Conservation (phyloP, 2,888 invertebrate species). For the Eilema griseolum region DNA sequence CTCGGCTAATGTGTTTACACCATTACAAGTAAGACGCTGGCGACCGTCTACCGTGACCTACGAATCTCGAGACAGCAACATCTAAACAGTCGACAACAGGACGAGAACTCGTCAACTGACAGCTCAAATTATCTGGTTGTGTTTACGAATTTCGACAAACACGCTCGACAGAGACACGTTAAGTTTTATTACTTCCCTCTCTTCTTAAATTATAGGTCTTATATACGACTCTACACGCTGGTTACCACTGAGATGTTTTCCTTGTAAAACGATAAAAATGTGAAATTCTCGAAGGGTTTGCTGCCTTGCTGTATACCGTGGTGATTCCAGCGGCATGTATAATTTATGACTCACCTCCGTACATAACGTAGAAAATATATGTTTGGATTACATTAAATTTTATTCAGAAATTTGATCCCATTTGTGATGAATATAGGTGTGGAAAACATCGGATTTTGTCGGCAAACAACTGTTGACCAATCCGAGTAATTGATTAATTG, state of each 20-base stretch:
- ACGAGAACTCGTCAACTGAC: constrained; percentile 36
- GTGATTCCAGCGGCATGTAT: constrained; percentile 52
- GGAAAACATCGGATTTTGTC: constrained; percentile 10
- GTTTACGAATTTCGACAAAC: constrained; percentile 79
- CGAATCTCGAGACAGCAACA: constrained; percentile 35
- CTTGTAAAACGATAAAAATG: constrained; percentile 73
- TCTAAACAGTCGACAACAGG: constrained; percentile 18
- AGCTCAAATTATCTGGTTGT: constrained; percentile 65
- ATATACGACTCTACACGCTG: constrained; percentile 63
- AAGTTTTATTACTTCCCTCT: constrained; percentile 83
- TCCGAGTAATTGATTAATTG: constrained; percentile 30
- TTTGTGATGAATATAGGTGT: constrained; percentile 26
- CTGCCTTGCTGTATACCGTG: constrained; percentile 52
- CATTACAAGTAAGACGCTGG: constrained; percentile 72
- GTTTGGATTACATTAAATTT: constrained; percentile 33
- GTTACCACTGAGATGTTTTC: constrained; percentile 66
- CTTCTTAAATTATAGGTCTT: constrained; percentile 79
- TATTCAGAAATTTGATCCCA: constrained; percentile 22
- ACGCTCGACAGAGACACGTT: constrained; percentile 75
- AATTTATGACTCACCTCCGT: constrained; percentile 46
- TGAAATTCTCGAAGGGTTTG: constrained; percentile 59
- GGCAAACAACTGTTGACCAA: constrained; percentile 23
- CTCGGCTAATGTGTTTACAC: constrained; percentile 81
- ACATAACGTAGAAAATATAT: constrained; percentile 33
- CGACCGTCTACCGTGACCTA: constrained; percentile 62